phyloP scores from a whole-genome alignment of 2,113 vertebrate species.

The Amphilophus citrinellus region DNA sequence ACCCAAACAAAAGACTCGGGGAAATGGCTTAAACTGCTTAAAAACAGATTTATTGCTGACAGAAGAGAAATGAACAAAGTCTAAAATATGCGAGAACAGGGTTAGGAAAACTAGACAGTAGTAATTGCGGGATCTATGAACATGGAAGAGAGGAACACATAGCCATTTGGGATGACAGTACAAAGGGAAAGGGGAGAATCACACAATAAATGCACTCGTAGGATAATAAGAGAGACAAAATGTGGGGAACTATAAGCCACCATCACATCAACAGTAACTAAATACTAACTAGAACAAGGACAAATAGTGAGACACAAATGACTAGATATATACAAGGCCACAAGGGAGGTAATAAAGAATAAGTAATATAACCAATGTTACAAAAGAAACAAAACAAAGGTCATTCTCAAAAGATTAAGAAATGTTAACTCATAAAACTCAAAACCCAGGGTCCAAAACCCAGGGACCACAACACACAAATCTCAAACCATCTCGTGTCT shows the following conservation, averaged over 20 bases:
- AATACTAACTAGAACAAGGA: too few relatives aligned
- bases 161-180: background rate
- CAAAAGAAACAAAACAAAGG: too few relatives aligned
- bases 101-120: background rate
- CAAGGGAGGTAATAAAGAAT: too few relatives aligned
- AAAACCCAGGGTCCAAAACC: too few relatives aligned
- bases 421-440: too few relatives aligned
- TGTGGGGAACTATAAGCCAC: background rate
- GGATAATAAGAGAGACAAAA: background rate
- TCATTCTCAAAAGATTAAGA: too few relatives aligned
- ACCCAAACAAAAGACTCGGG: background rate
- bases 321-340: too few relatives aligned
- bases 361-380: too few relatives aligned
- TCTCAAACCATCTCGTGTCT: background rate
- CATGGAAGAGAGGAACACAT: background rate
- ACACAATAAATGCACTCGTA: background rate
- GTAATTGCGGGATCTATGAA: background rate
- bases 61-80: background rate
- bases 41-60: background rate
- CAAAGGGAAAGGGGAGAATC: background rate
- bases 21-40: too few relatives aligned
- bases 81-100: background rate
- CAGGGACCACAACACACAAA: background rate
- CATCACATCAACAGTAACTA: too few relatives aligned
- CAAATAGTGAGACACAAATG: too few relatives aligned